A percentile compares a stretch with the other conserved stretches of the same genome.
These are phyloP conservation scores for Gallinago solitaria DNA, from an alignment of 2,797 vertebrate genomes.

Conservation along the genomic window DNA sequence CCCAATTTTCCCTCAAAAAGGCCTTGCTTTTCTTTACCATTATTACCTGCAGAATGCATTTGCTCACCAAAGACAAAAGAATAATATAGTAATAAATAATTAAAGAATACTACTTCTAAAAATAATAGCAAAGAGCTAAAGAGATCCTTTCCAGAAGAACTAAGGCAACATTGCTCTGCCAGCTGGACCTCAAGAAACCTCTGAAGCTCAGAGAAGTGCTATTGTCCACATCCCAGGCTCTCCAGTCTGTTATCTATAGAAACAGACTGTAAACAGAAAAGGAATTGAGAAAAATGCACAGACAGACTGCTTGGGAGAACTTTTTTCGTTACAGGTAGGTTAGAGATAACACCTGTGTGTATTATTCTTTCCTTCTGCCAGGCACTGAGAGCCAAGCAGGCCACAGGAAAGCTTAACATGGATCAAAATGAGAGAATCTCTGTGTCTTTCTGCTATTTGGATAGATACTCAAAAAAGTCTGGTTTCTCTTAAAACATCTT, in stretches of 20 bases:
- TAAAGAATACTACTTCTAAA: neutral
- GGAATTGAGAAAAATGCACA: neutral
- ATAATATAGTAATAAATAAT: neutral
- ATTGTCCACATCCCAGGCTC: neutral
- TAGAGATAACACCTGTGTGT: neutral
- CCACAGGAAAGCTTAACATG: neutral
- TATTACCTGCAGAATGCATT: neutral
- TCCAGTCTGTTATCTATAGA: neutral
- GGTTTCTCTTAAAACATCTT: neutral
- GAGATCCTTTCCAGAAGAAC: neutral
- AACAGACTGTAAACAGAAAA: neutral
- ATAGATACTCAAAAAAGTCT: neutral
- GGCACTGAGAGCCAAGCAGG: rapidly evolving
- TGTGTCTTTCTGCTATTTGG: neutral
- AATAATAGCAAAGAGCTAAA: neutral
- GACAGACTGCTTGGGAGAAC: neutral
- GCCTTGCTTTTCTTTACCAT: neutral
- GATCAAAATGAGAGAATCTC: neutral
- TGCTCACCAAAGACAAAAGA: neutral
- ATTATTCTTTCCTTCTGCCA: neutral
- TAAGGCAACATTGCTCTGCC: neutral
- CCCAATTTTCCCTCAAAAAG: neutral
- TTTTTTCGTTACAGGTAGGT: neutral
- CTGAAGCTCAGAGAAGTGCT: neutral
- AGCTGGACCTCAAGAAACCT: neutral